Conservation (phyloP, 2,888 invertebrate species). For the Halocaridina rubra region DNA sequence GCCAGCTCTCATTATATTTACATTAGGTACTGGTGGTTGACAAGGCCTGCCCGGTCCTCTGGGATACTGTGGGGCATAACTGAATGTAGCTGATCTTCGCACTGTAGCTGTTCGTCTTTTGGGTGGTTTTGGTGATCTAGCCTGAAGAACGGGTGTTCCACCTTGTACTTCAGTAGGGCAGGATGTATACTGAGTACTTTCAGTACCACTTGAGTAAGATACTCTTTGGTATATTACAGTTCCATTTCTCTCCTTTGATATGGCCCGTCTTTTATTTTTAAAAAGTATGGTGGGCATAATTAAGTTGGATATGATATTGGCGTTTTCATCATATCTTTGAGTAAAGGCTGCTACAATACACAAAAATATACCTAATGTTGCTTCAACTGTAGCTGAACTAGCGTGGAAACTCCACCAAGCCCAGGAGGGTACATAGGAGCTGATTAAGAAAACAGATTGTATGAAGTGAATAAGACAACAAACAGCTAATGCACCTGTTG, state of each 20-base stretch:
- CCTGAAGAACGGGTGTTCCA: neutral
- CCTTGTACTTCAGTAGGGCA: constrained; percentile 9
- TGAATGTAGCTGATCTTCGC: constrained; percentile 44
- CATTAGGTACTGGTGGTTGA: neutral
- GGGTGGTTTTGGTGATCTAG: constrained; percentile 19
- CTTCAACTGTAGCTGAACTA: constrained; percentile 1
- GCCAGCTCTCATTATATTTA: constrained; percentile 1
- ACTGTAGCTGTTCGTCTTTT: constrained; percentile 32
- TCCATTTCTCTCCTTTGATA: constrained; percentile 10
- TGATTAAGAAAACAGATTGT: constrained; percentile 32
- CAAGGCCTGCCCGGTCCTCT: neutral
- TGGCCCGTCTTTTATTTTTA: neutral
- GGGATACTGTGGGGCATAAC: constrained; percentile 15
- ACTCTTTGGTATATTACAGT: constrained; percentile 58
- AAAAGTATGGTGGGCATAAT: constrained; percentile 27
- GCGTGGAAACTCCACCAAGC: constrained; percentile 37
- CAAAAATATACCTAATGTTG: constrained; percentile 9
- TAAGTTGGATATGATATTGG: constrained; percentile 33
- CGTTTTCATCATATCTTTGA: constrained; percentile 30
- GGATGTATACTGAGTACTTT: constrained; percentile 47
- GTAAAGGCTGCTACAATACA: constrained; percentile 52
- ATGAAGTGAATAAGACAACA: constrained; percentile 17
- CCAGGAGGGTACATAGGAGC: constrained; percentile 37
- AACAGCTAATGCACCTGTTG: neutral
- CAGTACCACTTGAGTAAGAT: constrained; percentile 56